A percentile compares a stretch with the other conserved stretches of the same genome.
Evolutionary conservation across 2,113 vertebrate genomes (phyloP).

Genomic region (Hippocampus abdominalis): DNA sequence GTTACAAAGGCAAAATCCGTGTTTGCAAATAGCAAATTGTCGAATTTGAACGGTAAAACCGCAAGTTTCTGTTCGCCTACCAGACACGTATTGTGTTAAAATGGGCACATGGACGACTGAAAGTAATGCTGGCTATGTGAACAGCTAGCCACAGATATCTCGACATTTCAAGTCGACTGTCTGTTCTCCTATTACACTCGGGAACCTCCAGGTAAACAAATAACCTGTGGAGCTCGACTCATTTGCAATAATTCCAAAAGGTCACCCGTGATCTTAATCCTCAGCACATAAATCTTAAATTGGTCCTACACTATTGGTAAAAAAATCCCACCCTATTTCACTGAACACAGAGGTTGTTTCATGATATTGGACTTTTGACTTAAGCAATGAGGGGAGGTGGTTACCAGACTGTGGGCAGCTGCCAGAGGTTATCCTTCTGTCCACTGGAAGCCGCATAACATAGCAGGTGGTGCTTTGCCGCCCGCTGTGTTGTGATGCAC

Average conservation of each 20-base stretch:
- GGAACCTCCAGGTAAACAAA: not conserved
- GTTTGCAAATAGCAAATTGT: no score
- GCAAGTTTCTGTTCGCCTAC: no score
- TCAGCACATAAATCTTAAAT: not conserved
- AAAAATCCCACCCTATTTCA: not conserved
- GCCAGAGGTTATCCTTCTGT: constrained; percentile 5
- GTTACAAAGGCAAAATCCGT: not conserved
- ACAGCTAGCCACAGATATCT: not conserved
- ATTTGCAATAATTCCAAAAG: not conserved
- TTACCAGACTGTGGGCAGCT: not conserved
- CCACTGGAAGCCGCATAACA: not conserved
- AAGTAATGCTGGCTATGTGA: not conserved
- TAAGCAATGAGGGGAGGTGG: not conserved
- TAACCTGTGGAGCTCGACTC: not conserved
- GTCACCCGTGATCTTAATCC: not conserved
- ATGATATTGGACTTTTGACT: not conserved
- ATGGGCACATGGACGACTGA: not conserved
- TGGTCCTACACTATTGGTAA: no score
- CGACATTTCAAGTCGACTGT: not conserved
- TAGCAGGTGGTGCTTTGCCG: not conserved
- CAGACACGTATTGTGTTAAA: no score
- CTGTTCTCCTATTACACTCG: not conserved
- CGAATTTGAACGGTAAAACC: no score
- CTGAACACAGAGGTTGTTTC: not conserved
- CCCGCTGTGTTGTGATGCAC: not conserved